Percentiles rank a stretch among this genome's conserved stretches.
Conservation (phyloP, 2,888 invertebrate species). For the Hermaeophaga mercurialis region DNA sequence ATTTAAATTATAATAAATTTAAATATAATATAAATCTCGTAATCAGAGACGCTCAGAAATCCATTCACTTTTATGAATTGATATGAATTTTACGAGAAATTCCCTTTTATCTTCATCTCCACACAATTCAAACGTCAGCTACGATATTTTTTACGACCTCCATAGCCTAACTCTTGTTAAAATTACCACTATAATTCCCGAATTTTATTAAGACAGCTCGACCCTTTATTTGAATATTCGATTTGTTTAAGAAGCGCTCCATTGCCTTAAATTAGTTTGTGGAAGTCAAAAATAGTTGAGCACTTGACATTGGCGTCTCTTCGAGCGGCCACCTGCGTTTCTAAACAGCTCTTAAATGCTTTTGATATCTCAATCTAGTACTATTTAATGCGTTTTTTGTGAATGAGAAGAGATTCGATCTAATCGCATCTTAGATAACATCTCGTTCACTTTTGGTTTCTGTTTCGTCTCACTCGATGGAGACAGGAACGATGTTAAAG, state of each 20-base stretch:
- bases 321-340: constrained; percentile 28
- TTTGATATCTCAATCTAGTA: constrained; percentile 27
- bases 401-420: constrained; percentile 18
- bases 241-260: constrained; percentile 18
- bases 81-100: constrained; percentile 24
- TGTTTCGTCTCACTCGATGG: neutral
- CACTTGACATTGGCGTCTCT: constrained; percentile 23
- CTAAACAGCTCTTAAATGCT: constrained; percentile 24
- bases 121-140: constrained; percentile 22
- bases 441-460: constrained; percentile 23
- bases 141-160: constrained; percentile 22
- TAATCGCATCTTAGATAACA: constrained; percentile 23
- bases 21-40: constrained; percentile 11
- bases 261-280: constrained; percentile 25
- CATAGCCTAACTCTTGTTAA: constrained; percentile 25
- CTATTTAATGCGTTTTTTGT: constrained; percentile 17
- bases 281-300: constrained; percentile 23
- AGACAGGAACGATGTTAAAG: constrained; percentile 4
- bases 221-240: constrained; percentile 29
- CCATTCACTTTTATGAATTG: constrained; percentile 22
- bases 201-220: constrained; percentile 32
- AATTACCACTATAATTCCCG: constrained; percentile 30
- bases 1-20: constrained; percentile 4
- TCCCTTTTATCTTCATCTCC: constrained; percentile 21
- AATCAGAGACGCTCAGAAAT: constrained; percentile 7